These are phyloP conservation scores for Muntiacus muntjak DNA, from an alignment of 2,113 vertebrate species.

Conservation along the genomic window DNA sequence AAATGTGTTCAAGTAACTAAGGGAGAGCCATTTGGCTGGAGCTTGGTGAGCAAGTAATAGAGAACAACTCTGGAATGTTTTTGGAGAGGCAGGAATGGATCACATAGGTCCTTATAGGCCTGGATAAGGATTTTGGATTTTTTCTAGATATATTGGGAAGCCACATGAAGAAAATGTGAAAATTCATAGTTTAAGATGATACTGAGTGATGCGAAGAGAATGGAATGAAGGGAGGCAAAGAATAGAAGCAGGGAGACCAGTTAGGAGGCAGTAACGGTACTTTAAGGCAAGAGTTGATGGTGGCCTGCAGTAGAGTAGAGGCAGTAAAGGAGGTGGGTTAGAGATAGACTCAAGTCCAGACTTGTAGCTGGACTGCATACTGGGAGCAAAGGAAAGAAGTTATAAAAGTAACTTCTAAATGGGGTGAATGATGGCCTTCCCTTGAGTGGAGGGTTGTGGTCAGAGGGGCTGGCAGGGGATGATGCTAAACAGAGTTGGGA, in stretches of 20 bases:
- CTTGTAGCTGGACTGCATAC: not conserved
- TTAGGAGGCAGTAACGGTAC: not conserved
- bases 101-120: not conserved
- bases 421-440: not conserved
- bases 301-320: not conserved
- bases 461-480: not conserved
- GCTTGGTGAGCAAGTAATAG: not conserved
- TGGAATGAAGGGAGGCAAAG: not conserved
- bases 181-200: not conserved
- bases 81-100: not conserved
- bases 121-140: not conserved
- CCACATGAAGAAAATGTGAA: not conserved
- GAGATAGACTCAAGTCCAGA: not conserved
- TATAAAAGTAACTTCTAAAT: not conserved
- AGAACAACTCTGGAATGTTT: not conserved
- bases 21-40: not conserved
- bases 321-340: not conserved
- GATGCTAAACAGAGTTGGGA: not conserved
- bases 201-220: not conserved
- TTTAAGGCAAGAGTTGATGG: not conserved
- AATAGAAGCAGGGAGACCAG: not conserved
- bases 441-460: not conserved
- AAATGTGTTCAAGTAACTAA: not conserved
- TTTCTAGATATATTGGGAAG: not conserved
- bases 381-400: not conserved